Evolutionary conservation across 1,140 invertebrate species (phyloP).

Genomic region (Scaptomyza hsui): DNA sequence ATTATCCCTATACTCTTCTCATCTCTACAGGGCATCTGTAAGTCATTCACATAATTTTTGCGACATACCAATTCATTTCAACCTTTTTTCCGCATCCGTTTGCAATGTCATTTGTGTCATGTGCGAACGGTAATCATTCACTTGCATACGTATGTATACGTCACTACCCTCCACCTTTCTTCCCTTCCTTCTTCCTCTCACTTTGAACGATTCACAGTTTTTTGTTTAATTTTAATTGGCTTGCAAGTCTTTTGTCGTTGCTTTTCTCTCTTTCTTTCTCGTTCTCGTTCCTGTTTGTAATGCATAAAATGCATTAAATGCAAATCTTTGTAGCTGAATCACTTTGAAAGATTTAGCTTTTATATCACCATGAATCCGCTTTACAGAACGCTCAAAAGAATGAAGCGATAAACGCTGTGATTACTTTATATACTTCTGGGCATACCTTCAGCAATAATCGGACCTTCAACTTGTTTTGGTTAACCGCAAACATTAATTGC

Average conservation of each 20-base stretch:
- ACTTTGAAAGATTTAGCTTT: conserved; percentile 38
- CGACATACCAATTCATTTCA: conserved; percentile 8
- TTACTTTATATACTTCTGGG: conserved; percentile 34
- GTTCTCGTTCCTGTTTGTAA: not conserved
- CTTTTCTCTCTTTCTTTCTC: conserved; percentile 3
- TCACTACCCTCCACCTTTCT: not conserved
- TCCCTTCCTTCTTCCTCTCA: conserved; percentile 16
- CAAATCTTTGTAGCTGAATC: conserved; percentile 36
- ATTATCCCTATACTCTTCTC: not conserved
- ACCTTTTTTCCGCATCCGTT: conserved; percentile 75
- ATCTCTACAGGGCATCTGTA: not conserved
- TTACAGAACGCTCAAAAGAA: too few species aligned
- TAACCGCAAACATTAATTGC: conserved; percentile 18
- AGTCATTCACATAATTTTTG: not conserved
- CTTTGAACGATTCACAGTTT: conserved; percentile 35
- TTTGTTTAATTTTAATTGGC: conserved; percentile 60
- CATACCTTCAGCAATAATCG: conserved; percentile 25
- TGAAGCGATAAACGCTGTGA: conserved; percentile 34
- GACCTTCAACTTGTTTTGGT: conserved; percentile 1
- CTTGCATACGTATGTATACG: not conserved
- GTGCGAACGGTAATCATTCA: conserved; percentile 52
- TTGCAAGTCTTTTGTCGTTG: conserved; percentile 45
- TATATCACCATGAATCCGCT: conserved; percentile 12
- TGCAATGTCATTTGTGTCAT: conserved; percentile 77
- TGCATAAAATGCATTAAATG: conserved; percentile 21